phyloP scores from a whole-genome alignment of 2,113 vertebrate species.

The Amphiprion percula region DNA sequence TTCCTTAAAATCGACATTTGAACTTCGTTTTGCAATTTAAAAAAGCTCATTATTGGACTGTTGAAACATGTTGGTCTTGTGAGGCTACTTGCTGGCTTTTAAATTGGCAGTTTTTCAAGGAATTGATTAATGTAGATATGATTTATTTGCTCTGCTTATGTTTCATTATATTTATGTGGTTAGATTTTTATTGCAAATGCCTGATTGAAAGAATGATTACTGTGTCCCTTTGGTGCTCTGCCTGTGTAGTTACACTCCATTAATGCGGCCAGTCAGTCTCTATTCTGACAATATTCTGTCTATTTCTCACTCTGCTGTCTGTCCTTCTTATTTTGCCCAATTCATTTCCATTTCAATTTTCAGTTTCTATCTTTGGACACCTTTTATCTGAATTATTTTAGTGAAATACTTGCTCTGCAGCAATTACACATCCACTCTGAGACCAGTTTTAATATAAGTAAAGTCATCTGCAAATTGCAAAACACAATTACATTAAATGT shows the following conservation, averaged over 20 bases:
- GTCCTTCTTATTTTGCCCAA: slow-evolving; percentile 66
- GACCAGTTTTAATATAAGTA: slow-evolving; percentile 77
- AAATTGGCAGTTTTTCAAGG: slow-evolving; percentile 9
- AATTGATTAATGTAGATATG: neutral
- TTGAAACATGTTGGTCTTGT: neutral
- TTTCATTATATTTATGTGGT: neutral
- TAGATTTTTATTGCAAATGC: slow-evolving; percentile 24
- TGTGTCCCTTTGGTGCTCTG: slow-evolving; percentile 30
- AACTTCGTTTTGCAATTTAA: too few species aligned
- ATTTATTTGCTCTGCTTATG: slow-evolving; percentile 6
- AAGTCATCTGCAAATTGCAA: slow-evolving; percentile 54
- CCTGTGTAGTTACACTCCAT: slow-evolving; percentile 38
- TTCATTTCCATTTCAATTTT: slow-evolving; percentile 95
- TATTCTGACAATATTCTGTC: slow-evolving; percentile 42
- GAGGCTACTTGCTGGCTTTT: neutral
- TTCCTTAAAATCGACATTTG: too few species aligned
- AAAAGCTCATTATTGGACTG: neutral
- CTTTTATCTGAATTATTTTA: slow-evolving; percentile 89
- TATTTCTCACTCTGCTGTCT: slow-evolving; percentile 68
- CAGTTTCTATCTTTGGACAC: slow-evolving; percentile 87
- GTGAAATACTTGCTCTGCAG: slow-evolving; percentile 80
- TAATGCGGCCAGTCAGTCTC: slow-evolving; percentile 29
- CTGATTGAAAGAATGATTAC: slow-evolving; percentile 35
- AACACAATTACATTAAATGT: slow-evolving; percentile 64
- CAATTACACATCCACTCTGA: slow-evolving; percentile 76